These are phyloP conservation scores for Cryptocephalus moraei DNA, from an alignment of 2,888 invertebrate genomes.

Conservation along the genomic window DNA sequence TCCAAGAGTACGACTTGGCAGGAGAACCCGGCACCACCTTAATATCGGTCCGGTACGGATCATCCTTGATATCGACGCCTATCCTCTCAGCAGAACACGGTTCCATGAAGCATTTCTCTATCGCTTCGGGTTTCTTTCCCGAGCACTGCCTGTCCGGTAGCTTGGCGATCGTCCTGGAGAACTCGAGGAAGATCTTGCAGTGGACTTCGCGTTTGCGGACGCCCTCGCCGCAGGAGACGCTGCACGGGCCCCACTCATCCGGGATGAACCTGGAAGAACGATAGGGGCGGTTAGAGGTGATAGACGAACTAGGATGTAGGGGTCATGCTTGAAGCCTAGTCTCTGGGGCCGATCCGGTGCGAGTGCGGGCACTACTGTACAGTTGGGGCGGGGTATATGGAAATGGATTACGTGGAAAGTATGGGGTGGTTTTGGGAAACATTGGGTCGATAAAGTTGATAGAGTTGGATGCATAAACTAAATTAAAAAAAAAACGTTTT, in stretches of 20 bases:
- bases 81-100: constrained; percentile 48
- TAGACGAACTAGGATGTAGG: too few relatives aligned
- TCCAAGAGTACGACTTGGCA: constrained; percentile 80
- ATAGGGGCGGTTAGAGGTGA: background rate
- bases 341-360: too few relatives aligned
- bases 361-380: too few relatives aligned
- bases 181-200: constrained; percentile 90
- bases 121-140: constrained; percentile 72
- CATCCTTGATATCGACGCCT: constrained; percentile 42
- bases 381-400: too few relatives aligned
- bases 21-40: constrained; percentile 34
- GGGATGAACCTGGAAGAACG: constrained; percentile 69
- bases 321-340: too few relatives aligned
- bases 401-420: too few relatives aligned
- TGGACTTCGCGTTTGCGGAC: constrained; percentile 76
- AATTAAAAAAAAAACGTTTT: too few relatives aligned
- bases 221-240: constrained; percentile 82
- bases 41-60: constrained; percentile 28
- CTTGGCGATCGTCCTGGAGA: constrained; percentile 78
- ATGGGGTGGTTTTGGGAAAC: too few relatives aligned
- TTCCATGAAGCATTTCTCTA: constrained; percentile 70
- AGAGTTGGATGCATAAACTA: too few relatives aligned
- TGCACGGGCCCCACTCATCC: constrained; percentile 86
- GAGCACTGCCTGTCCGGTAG: constrained; percentile 81
- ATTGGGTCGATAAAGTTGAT: too few relatives aligned